Conservation (phyloP, 2,888 invertebrate genomes). For the Heliconius cydno region DNA sequence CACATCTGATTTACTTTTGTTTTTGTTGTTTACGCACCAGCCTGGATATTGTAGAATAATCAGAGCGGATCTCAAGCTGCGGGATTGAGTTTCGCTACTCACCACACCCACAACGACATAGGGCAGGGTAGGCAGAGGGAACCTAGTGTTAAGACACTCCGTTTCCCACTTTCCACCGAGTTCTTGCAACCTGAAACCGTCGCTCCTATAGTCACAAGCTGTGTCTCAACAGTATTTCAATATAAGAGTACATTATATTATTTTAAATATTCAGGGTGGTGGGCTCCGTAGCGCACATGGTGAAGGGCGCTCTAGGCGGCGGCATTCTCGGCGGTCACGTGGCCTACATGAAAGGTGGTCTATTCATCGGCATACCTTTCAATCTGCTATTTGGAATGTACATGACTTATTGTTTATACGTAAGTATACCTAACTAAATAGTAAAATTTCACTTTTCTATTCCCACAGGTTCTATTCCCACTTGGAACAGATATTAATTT, state of each 20-base stretch:
- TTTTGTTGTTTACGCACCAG: too few species aligned
- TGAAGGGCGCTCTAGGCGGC: conserved; percentile 71
- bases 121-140: too few species aligned
- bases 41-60: too few species aligned
- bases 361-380: conserved; percentile 49
- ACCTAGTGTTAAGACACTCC: not conserved
- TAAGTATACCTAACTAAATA: conserved; percentile 53
- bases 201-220: not conserved
- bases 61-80: not conserved
- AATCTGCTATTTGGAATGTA: conserved; percentile 61
- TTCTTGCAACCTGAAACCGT: not conserved
- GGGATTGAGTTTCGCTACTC: not conserved
- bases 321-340: conserved; percentile 69
- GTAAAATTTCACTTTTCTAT: not conserved
- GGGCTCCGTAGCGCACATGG: conserved; percentile 64
- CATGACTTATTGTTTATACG: conserved; percentile 63
- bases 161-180: not conserved
- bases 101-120: too few species aligned
- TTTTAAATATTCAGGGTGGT: conserved; percentile 52
- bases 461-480: not conserved
- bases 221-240: not conserved
- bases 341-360: conserved; percentile 63
- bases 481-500: not conserved
- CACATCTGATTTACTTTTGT: not conserved
- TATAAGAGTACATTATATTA: not conserved